Evolutionary conservation across 2,113 vertebrate genomes (phyloP).

Genomic region (Oryzias celebensis): DNA sequence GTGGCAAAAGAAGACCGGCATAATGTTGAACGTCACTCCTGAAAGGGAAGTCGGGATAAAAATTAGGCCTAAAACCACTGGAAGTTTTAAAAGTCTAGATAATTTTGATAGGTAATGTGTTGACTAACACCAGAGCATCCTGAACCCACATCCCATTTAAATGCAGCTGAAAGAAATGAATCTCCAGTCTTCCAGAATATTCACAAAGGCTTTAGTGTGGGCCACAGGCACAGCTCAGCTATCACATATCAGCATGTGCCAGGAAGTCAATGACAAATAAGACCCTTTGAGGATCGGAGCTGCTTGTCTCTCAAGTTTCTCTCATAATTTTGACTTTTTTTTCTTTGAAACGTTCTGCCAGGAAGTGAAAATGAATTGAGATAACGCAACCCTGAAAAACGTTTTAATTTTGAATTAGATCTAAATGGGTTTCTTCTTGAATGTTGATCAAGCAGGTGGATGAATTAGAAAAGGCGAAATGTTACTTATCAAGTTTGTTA

Average conservation of each 20-base stretch:
- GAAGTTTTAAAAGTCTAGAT: background rate
- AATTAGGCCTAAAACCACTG: background rate
- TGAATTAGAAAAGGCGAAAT: slow-evolving; percentile 26
- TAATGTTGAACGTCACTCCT: background rate
- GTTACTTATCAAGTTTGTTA: slow-evolving; percentile 56
- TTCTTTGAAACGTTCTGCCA: too few species aligned
- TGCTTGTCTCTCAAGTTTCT: slow-evolving; percentile 20
- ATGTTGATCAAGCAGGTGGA: slow-evolving; percentile 27
- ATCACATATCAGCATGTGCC: slow-evolving; percentile 51
- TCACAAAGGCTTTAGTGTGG: slow-evolving; percentile 17
- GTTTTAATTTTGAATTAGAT: slow-evolving; percentile 15
- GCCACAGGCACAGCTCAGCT: slow-evolving; percentile 60
- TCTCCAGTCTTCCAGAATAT: slow-evolving; percentile 2
- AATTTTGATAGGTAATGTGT: background rate
- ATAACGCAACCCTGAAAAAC: background rate
- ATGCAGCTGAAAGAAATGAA: background rate
- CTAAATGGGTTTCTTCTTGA: background rate
- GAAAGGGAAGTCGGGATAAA: background rate
- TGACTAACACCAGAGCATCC: slow-evolving; percentile 3
- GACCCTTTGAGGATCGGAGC: slow-evolving; percentile 6
- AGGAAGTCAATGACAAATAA: slow-evolving; percentile 48
- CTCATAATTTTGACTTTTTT: background rate
- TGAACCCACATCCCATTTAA: slow-evolving; percentile 8
- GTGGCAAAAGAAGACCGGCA: too few species aligned
- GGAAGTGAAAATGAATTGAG: too few species aligned